phyloP scores from a whole-genome alignment of 2,797 vertebrate genomes.

The Ciconia nigra region DNA sequence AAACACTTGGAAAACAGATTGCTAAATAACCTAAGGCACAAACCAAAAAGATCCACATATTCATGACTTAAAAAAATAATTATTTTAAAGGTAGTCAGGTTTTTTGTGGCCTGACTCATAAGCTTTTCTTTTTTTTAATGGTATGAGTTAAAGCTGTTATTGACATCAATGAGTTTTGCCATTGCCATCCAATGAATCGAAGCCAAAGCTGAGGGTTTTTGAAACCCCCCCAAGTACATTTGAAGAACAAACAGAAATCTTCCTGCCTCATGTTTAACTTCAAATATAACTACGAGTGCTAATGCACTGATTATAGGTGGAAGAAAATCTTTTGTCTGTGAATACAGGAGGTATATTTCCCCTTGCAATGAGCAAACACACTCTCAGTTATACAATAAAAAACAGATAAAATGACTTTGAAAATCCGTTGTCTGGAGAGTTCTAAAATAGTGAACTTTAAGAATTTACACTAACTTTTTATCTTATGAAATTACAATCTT shows the following conservation, averaged over 20 bases:
- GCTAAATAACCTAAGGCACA: background rate
- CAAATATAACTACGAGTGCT: background rate
- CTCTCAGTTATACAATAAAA: background rate
- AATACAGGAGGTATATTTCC: background rate
- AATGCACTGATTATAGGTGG: background rate
- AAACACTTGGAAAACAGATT: background rate
- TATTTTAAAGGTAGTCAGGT: background rate
- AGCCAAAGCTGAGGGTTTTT: background rate
- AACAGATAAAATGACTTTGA: background rate
- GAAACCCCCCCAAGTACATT: background rate
- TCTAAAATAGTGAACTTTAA: background rate
- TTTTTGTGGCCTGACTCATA: background rate
- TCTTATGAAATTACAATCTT: background rate
- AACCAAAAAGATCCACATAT: background rate
- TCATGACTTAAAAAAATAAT: background rate
- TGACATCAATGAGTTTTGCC: background rate
- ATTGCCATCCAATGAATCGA: background rate
- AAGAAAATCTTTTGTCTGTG: background rate
- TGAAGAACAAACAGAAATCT: background rate
- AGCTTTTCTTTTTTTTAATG: background rate
- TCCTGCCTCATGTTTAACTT: background rate
- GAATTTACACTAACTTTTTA: background rate
- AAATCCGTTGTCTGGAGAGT: background rate
- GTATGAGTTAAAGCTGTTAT: background rate
- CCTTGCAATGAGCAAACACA: background rate